Evolutionary conservation across 2,797 vertebrate genomes (phyloP).

Genomic region (Esox masquinongy): DNA sequence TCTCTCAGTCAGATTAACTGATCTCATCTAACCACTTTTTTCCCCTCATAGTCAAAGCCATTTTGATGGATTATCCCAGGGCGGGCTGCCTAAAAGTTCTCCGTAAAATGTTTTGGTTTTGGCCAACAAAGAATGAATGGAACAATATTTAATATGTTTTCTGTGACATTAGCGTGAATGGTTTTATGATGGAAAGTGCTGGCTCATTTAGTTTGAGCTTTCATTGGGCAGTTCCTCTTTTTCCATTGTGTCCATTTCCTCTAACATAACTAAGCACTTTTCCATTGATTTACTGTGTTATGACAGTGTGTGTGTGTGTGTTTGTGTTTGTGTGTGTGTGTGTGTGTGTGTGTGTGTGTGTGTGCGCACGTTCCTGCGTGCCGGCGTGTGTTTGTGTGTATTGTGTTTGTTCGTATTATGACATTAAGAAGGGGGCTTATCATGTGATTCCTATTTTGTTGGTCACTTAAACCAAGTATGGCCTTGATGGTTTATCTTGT

Average conservation of each 20-base stretch:
- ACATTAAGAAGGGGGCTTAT: background rate
- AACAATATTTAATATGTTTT: background rate
- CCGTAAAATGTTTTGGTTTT: background rate
- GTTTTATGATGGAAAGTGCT: conserved; percentile 31
- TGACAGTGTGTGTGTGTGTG: background rate
- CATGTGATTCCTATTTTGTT: conserved; percentile 34
- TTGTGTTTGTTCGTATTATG: background rate
- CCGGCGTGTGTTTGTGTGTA: background rate
- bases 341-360: background rate
- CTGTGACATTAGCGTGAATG: background rate
- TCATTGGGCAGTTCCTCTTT: conserved; percentile 46
- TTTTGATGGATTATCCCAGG: background rate
- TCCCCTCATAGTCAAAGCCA: background rate
- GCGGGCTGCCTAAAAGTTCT: background rate
- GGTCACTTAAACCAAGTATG: conserved; percentile 25
- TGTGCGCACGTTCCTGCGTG: background rate
- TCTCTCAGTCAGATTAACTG: conserved; percentile 1
- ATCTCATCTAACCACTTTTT: conserved; percentile 7
- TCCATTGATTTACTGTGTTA: conserved; percentile 29
- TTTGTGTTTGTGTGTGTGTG: background rate
- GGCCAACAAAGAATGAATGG: background rate
- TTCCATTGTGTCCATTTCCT: conserved; percentile 65
- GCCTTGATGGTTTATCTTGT: conserved; percentile 8
- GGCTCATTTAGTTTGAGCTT: conserved; percentile 53
- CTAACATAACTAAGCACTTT: conserved; percentile 41